These are phyloP conservation scores for Orthosia gracilis DNA, from an alignment of 2,888 invertebrate genomes.

Conservation along the genomic window DNA sequence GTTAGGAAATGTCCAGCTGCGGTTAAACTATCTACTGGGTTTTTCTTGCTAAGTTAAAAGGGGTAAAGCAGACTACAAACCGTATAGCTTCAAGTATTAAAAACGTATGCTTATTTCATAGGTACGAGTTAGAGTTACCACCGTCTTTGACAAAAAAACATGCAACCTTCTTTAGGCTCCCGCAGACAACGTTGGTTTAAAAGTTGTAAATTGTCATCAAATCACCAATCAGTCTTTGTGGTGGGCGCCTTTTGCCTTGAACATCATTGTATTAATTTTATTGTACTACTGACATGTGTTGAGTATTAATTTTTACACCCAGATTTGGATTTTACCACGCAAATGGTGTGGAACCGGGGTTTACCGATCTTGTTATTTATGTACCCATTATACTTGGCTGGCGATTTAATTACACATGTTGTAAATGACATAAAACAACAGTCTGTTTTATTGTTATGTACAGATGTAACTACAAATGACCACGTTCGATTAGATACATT, in stretches of 20 bases:
- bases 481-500: constrained; percentile 9
- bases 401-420: constrained; percentile 8
- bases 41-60: neutral
- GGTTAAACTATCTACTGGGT: neutral
- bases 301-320: neutral
- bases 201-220: too few relatives aligned
- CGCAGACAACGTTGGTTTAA: too few relatives aligned
- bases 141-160: too few relatives aligned
- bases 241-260: neutral
- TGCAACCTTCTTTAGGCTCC: too few relatives aligned
- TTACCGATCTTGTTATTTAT: constrained; percentile 35
- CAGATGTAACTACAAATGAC: constrained; percentile 13
- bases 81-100: constrained; percentile 2
- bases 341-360: neutral
- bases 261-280: neutral
- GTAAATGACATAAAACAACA: constrained; percentile 43
- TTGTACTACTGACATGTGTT: too few relatives aligned
- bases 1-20: constrained; percentile 32
- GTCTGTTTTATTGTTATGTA: constrained; percentile 18
- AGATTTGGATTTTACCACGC: neutral
- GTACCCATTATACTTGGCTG: constrained; percentile 19
- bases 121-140: too few relatives aligned
- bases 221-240: too few relatives aligned
- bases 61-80: neutral
- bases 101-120: too few relatives aligned